Evolutionary conservation across 2,888 invertebrate species (phyloP), one percentile per base, ranked within the genome.

Genomic region (Laothoe populi): DNA sequence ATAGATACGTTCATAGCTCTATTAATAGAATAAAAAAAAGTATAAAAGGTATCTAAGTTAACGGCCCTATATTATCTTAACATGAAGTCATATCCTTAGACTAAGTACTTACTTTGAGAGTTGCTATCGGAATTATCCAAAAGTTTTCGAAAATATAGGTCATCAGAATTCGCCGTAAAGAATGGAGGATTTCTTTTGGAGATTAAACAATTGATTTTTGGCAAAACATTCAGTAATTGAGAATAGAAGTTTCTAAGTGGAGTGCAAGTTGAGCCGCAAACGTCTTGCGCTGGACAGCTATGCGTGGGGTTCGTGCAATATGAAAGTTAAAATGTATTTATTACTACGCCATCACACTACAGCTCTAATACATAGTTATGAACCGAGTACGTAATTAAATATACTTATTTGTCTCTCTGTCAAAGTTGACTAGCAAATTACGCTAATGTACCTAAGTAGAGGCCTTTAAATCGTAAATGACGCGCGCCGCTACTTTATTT

Each of bases 111-210:
- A 83, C 71, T 73, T 81, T 82, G 84, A 84, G 77, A 83, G 78
- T 83, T 73, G 79, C 83, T 87, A 83, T 85, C 80, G 87, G 88
- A 87, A 84, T 83, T 88, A 88, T 88, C 87, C 87, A 88, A 88
- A 88, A 89, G 79, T 84, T 81, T 74, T 88, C 87, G 83, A 88
- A 88, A 88, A 88, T 84, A 87, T 83, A 84, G 81, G 72, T 77
- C 79, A 80, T 82, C 78, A 78, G 81, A 82, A 81, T 82, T 81
- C 76, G 76, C 80, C 77, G 78, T 75, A 75, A 81, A 80, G 72
- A 72, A 81, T 83, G 77, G 78, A 76, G 73, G 75, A 66, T 73
- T 66, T 63, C 69, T 67, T 64, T 66, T 70, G 72, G 70, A 72
- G 69, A 73, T 68, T 68, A 60, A 64, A 71, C 66, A 68, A 69